Evolutionary conservation across 2,113 vertebrate genomes (phyloP).

Genomic region (Talpa occidentalis): DNA sequence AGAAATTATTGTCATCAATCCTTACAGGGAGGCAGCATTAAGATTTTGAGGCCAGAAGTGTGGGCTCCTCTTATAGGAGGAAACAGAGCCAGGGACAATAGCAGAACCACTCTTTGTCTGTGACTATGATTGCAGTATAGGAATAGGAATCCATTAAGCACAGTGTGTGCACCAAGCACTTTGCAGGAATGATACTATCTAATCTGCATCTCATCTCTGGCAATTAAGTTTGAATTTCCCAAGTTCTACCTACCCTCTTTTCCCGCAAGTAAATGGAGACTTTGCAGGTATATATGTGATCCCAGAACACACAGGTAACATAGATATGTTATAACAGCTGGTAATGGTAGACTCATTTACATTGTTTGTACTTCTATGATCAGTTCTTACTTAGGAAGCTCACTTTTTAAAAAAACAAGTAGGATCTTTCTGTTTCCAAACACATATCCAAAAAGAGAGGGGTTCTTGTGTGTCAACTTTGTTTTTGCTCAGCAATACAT

Average conservation of each 20-base stretch:
- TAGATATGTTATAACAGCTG: constrained; percentile 45
- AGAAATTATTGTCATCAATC: not conserved
- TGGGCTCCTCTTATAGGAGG: not conserved
- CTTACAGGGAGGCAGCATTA: not conserved
- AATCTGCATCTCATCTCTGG: not conserved
- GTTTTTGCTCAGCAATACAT: constrained; percentile 68
- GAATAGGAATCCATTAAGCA: not conserved
- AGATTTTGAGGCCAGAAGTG: not conserved
- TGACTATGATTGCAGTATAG: not conserved
- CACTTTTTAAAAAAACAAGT: constrained; percentile 75
- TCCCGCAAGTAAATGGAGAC: not conserved
- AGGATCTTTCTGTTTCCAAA: constrained; percentile 75
- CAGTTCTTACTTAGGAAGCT: constrained; percentile 70
- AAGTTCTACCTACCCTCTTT: not conserved
- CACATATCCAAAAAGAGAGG: constrained; percentile 36
- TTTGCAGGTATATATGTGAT: not conserved
- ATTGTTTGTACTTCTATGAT: constrained; percentile 76
- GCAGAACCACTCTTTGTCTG: not conserved
- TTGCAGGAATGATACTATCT: not conserved
- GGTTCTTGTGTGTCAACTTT: constrained; percentile 53
- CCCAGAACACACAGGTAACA: constrained; percentile 58
- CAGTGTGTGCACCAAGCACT: not conserved
- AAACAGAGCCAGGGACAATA: not conserved
- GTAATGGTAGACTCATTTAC: constrained; percentile 72
- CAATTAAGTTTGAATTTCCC: not conserved